phyloP scores from a whole-genome alignment of 2,797 vertebrate species.

The Mormyrops attenuatus region DNA sequence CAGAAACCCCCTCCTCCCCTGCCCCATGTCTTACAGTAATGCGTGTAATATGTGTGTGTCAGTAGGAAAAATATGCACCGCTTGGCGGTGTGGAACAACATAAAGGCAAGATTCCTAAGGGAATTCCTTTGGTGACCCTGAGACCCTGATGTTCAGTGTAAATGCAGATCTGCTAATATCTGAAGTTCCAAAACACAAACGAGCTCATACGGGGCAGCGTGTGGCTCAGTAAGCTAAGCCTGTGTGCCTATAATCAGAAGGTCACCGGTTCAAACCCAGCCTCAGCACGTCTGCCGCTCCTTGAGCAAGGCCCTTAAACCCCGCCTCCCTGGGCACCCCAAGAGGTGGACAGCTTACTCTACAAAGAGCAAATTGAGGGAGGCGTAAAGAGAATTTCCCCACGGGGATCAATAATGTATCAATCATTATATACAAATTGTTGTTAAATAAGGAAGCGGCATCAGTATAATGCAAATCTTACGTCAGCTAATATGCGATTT shows the following conservation, averaged over 20 bases:
- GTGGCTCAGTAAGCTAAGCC: too few species aligned
- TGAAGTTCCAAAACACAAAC: neutral
- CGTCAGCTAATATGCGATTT: neutral
- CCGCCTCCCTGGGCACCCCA: too few species aligned
- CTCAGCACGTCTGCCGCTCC: too few species aligned
- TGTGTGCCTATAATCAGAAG: too few species aligned
- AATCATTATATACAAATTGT: too few species aligned
- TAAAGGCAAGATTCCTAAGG: neutral
- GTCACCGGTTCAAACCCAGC: too few species aligned
- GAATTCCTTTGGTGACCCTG: neutral
- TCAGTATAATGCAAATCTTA: neutral
- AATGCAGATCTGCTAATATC: neutral
- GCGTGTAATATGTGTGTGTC: neutral
- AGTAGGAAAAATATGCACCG: neutral
- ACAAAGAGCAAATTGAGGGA: too few species aligned
- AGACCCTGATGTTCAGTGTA: neutral
- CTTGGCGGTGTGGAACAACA: neutral
- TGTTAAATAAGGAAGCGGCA: neutral
- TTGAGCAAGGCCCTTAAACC: too few species aligned
- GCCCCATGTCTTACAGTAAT: constrained; percentile 13
- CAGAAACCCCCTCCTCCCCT: constrained; percentile 14
- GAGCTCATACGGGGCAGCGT: neutral
- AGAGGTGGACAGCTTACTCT: too few species aligned
- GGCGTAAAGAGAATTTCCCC: too few species aligned
- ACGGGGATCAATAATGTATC: too few species aligned